phyloP scores from a whole-genome alignment of 2,888 invertebrate species.

The Pterobdella sp. region DNA sequence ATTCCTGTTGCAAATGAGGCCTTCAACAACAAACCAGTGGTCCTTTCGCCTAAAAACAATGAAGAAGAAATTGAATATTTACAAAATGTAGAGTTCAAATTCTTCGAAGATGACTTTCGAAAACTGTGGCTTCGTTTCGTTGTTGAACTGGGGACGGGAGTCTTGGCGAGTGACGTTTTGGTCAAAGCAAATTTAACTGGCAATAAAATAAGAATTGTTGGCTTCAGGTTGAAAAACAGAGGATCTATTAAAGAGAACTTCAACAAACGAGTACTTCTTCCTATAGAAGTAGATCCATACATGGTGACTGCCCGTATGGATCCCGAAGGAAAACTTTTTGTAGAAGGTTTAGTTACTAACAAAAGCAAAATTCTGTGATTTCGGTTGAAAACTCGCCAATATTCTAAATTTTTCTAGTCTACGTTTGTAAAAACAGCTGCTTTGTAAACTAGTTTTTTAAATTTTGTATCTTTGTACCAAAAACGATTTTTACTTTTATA shows the following conservation, averaged over 20 bases:
- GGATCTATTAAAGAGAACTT: conserved; percentile 22
- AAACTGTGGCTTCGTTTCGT: conserved; percentile 28
- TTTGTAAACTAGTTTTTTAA: conserved; percentile 1
- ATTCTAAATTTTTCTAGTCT: background rate
- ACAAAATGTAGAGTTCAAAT: conserved; percentile 11
- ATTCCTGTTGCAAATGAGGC: background rate
- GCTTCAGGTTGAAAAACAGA: conserved; percentile 19
- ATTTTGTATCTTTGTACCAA: background rate
- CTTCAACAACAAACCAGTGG: background rate
- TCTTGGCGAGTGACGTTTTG: conserved; percentile 32
- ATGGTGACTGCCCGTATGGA: conserved; percentile 34
- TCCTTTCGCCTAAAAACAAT: background rate
- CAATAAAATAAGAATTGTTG: conserved; percentile 32
- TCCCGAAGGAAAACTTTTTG: conserved; percentile 32
- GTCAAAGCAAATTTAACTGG: conserved; percentile 35
- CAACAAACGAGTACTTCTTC: conserved; percentile 32
- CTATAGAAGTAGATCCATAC: conserved; percentile 35
- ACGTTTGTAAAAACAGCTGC: background rate
- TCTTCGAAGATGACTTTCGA: conserved; percentile 31
- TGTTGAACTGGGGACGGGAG: conserved; percentile 27
- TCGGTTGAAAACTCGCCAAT: background rate
- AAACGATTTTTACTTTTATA: conserved; percentile 4
- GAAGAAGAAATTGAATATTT: background rate
- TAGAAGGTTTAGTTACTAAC: conserved; percentile 31
- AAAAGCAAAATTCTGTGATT: background rate